A percentile compares a stretch with the other conserved stretches of the same genome.
These are phyloP conservation scores for Caenorhabditis angaria DNA, from an alignment of 2,888 invertebrate species.

Conservation along the genomic window DNA sequence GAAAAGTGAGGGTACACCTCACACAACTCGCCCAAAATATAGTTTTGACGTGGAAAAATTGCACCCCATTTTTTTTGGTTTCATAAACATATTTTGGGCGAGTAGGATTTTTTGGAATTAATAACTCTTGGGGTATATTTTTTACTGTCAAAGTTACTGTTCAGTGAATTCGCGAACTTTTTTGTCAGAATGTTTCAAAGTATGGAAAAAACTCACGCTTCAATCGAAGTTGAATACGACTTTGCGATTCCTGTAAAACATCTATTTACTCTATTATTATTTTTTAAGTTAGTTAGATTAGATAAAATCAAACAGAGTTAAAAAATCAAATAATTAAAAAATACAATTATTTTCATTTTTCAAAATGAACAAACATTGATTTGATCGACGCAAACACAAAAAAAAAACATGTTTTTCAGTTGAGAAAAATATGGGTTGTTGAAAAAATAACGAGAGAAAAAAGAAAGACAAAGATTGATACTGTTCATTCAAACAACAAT, in stretches of 20 bases:
- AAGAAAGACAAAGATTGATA: not conserved
- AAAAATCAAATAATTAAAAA: not conserved
- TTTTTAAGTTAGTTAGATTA: too few relatives aligned
- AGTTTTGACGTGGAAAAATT: too few relatives aligned
- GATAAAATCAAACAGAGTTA: not conserved
- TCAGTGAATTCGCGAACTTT: too few relatives aligned
- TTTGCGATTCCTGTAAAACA: conserved; percentile 27
- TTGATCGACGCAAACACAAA: not conserved
- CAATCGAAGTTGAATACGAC: conserved; percentile 22
- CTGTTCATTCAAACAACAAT: not conserved
- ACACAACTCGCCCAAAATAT: too few relatives aligned
- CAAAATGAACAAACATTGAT: not conserved
- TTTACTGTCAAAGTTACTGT: too few relatives aligned
- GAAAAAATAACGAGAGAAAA: conserved; percentile 1
- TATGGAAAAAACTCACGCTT: conserved; percentile 27
- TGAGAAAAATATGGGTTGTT: not conserved
- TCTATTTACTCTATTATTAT: too few relatives aligned
- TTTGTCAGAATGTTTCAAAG: too few relatives aligned
- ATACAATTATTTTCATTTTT: not conserved
- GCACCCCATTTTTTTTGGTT: too few relatives aligned
- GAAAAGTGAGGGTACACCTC: too few relatives aligned
- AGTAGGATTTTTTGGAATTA: too few relatives aligned
- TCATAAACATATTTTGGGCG: too few relatives aligned
- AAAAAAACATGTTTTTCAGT: not conserved
- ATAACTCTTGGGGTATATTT: too few relatives aligned